Evolutionary conservation across 2,797 vertebrate genomes (phyloP), one percentile per base, ranked within the genome.

Genomic region (Echeneis naucrates): DNA sequence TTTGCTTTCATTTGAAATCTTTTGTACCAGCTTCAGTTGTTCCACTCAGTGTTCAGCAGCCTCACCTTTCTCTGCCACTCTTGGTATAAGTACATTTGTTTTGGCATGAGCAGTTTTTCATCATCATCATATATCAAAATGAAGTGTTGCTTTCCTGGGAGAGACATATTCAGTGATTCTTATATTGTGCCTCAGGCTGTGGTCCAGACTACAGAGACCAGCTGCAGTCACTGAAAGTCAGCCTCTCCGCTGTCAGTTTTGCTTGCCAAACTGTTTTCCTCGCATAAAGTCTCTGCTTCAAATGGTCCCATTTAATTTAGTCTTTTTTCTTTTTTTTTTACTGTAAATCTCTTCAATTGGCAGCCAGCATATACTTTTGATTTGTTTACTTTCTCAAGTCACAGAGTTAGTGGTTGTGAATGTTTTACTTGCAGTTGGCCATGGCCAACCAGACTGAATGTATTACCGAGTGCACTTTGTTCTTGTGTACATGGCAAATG

Each of bases 111-210:
- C 68, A 40, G 30, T 13, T 45, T 59, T 8, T 58, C 10, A 24
- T n/a, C n/a, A n/a, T n/a, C n/a, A n/a, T n/a, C n/a, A n/a, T n/a
- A n/a, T n/a, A n/a, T n/a, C n/a, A n/a, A n/a, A n/a, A n/a, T n/a
- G n/a, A n/a, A 59, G 69, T 9, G 24, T 61, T 73, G 37, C 65
- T 51, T 78, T 82, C 72, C 81, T 72, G 32, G 35, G 83, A 84
- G 80, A 70, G 72, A 84, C 62, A 71, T 62, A 72, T 83, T 86
- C 82, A 83, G 17, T 64, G 67, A 81, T 80, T 85, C 78, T 66
- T 51, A 70, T 85, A 77, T 6, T 5, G 27, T 54, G 80, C 83
- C 88, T 79, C 73, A 75, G 82, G 86, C 81, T 60, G 57, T 77
- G 75, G 77, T 87, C 62, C 58, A 61, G 78, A 84, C 71, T 78